phyloP scores from a whole-genome alignment of 2,113 vertebrate species.

The Lipotes vexillifer region DNA sequence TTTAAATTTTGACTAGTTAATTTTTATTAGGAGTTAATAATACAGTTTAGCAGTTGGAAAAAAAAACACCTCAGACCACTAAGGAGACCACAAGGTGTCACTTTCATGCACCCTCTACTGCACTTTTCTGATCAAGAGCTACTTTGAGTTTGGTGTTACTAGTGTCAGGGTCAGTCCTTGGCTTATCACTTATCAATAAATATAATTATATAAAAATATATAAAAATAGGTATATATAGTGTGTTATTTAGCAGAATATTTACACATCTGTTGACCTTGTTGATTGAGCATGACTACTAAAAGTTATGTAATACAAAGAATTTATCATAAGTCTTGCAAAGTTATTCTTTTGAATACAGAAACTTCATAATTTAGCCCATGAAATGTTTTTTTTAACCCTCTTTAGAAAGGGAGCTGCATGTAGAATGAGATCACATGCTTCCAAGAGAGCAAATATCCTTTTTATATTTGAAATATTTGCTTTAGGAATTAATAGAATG shows the following conservation, averaged over 20 bases:
- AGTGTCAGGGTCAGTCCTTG: constrained; percentile 34
- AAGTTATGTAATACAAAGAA: constrained; percentile 63
- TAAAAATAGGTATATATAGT: constrained; percentile 30
- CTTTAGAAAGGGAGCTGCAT: constrained; percentile 59
- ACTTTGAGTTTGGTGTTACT: constrained; percentile 44
- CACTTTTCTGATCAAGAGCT: constrained; percentile 61
- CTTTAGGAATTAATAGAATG: constrained; percentile 29
- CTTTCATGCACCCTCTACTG: neutral
- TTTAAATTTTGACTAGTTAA: constrained; percentile 88
- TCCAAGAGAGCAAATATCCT: constrained; percentile 47
- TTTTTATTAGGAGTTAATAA: constrained; percentile 54
- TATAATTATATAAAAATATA: too few species aligned
- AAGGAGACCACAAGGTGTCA: neutral
- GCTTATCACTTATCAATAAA: constrained; percentile 53
- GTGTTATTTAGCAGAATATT: constrained; percentile 53
- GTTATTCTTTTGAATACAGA: constrained; percentile 66
- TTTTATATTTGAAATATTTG: constrained; percentile 22
- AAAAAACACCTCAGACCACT: constrained; percentile 36
- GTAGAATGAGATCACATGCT: constrained; percentile 55
- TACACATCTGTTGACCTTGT: constrained; percentile 32
- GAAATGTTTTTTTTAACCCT: constrained; percentile 49
- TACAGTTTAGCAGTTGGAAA: constrained; percentile 54
- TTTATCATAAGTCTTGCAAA: constrained; percentile 55
- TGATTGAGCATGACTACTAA: constrained; percentile 63
- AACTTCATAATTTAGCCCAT: constrained; percentile 34